Evolutionary conservation across 2,797 vertebrate genomes (phyloP), one percentile per base, ranked within the genome.

Genomic region (Sebastes oblongus): DNA sequence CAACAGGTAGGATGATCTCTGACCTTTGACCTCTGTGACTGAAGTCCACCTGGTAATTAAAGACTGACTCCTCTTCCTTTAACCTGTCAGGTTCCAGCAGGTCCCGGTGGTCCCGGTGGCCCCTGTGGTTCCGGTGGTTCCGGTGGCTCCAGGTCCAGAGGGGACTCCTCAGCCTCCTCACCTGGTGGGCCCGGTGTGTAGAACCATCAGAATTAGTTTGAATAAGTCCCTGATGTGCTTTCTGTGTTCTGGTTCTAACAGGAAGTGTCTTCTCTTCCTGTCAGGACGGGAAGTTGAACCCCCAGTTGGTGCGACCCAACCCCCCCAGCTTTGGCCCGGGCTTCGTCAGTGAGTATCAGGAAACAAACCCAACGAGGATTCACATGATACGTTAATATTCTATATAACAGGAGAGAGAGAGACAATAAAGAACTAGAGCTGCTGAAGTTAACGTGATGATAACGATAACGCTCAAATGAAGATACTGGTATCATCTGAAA

Each of bases 321-420:
- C 98, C 98, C 80, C 98, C 98, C 75, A 98, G 81, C 93, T 98
- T 97, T 81, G 96, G 96, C 82, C 95, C 97, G 7, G 97, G 97
- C 80, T 98, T 98, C 92, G 93, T 95, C 94, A 98, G 98, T 99
- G 96, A 98, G 98, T 98, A 29, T 29, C 29, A 29, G 29, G 29
- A 29, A 29, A 29, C 29, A 29, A 29, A 29, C 29, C 29, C 6
- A 29, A 29, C 29, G 29, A 29, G 6, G 29, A 29, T 6, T 29
- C 29, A 29, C 29, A 29, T 29, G 29, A 29, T 29, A 29, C 29
- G 29, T 29, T 29, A 29, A 29, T 6, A 29, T 29, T 29, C 29
- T 29, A 29, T 29, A 29, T 29, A 29, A 29, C 29, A 29, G 29
- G 29, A 29, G 29, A 29, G 6, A 29, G 27, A 29, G 29, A 29